Conservation (phyloP, 1,140 invertebrate species). For the Polypedilum pembai region DNA sequence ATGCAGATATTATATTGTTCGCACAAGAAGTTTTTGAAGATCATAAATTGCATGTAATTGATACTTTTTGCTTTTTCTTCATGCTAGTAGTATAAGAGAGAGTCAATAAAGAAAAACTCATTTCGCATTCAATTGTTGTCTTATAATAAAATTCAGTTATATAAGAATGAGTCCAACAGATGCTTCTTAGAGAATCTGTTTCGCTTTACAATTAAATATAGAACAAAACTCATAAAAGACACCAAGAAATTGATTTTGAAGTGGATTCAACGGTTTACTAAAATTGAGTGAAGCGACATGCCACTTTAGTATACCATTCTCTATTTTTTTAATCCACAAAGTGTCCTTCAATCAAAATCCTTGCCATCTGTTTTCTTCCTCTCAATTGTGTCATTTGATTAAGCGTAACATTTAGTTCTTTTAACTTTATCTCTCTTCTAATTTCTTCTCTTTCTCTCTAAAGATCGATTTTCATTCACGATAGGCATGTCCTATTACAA, state of each 20-base stretch:
- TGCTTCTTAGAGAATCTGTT: background rate
- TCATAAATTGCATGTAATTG: constrained; percentile 23
- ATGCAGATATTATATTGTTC: background rate
- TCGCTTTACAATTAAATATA: background rate
- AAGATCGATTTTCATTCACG: constrained; percentile 17
- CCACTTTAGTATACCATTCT: background rate
- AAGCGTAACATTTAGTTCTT: constrained; percentile 18
- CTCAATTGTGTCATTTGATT: constrained; percentile 18
- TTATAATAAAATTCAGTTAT: background rate
- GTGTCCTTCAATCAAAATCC: constrained; percentile 26
- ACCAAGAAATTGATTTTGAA: background rate
- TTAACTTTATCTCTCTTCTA: background rate
- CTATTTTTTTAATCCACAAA: constrained; percentile 24
- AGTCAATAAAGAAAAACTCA: background rate
- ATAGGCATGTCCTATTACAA: constrained; percentile 7
- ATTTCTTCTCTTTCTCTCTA: background rate
- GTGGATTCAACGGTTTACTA: background rate
- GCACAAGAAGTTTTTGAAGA: background rate
- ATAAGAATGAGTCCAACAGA: background rate
- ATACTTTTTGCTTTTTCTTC: background rate
- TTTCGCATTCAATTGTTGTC: constrained; percentile 22
- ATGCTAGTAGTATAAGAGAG: background rate
- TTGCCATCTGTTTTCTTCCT: constrained; percentile 8
- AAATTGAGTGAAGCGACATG: background rate
- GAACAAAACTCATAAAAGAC: too few relatives aligned